Conservation (phyloP, 1,140 invertebrate genomes). For the Lepidostoma basale region DNA sequence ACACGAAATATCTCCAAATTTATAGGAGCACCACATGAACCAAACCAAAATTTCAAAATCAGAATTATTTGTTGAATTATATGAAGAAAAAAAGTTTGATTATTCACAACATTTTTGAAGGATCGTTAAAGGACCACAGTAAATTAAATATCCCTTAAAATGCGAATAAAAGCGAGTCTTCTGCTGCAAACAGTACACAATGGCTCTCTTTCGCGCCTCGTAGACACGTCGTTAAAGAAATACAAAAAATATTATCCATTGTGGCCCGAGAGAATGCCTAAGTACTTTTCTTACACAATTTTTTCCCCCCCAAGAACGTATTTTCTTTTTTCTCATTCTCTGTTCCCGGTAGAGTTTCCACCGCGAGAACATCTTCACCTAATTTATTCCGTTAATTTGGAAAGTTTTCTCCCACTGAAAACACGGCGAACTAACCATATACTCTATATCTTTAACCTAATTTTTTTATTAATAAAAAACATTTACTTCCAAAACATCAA, state of each 20-base stretch:
- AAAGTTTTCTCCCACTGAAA: background rate
- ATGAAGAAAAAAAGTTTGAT: background rate
- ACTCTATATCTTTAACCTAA: no score
- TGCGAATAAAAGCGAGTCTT: background rate
- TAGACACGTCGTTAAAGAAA: background rate
- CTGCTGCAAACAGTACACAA: background rate
- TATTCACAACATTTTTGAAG: no score
- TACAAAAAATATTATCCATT: background rate
- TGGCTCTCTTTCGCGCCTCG: background rate
- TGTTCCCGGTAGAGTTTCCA: background rate
- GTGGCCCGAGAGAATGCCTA: background rate
- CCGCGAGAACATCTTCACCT: background rate
- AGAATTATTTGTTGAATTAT: background rate
- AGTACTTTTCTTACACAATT: background rate
- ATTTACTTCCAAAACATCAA: no score
- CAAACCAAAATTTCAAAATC: background rate
- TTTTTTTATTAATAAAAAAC: no score
- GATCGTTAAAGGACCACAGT: no score
- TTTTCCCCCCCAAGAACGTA: background rate
- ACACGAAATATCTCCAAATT: no score
- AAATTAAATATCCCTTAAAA: no score
- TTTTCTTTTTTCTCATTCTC: no score
- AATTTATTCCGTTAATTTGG: constrained; percentile 1
- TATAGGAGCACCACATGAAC: no score
- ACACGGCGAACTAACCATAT: no score